These are phyloP conservation scores for Plecturocebus donacophilus DNA, from an alignment of 2,113 vertebrate species.

Conservation along the genomic window DNA sequence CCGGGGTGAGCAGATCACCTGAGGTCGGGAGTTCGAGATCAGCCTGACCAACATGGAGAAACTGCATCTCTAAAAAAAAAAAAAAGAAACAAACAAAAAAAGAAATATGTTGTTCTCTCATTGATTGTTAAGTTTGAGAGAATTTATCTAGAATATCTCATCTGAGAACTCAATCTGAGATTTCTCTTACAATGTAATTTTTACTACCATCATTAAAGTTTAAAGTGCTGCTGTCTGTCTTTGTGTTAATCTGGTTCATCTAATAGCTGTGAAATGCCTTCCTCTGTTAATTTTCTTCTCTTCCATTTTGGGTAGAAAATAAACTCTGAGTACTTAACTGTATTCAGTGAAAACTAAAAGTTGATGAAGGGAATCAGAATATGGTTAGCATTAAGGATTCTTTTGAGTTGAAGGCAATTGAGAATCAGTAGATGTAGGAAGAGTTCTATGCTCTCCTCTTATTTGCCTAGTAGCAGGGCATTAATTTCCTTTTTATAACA, in stretches of 20 bases:
- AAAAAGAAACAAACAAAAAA: too few species aligned
- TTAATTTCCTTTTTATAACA: not conserved
- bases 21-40: too few species aligned
- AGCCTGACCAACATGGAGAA: too few species aligned
- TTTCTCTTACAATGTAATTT: not conserved
- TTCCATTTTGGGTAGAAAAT: not conserved
- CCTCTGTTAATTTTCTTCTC: not conserved
- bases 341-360: slow-evolving; percentile 1
- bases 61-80: too few species aligned
- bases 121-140: slow-evolving; percentile 43
- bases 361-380: not conserved
- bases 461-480: not conserved
- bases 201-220: not conserved
- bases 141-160: not conserved
- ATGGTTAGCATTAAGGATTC: not conserved
- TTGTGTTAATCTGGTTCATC: not conserved
- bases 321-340: not conserved
- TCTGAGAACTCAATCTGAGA: not conserved
- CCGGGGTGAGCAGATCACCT: too few species aligned
- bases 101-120: not conserved
- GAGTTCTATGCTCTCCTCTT: not conserved
- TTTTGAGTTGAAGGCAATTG: not conserved
- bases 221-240: not conserved
- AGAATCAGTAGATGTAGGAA: not conserved
- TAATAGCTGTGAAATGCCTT: slow-evolving; percentile 20